phyloP scores from a whole-genome alignment of 2,113 vertebrate genomes.

The Ascaphus truei region DNA sequence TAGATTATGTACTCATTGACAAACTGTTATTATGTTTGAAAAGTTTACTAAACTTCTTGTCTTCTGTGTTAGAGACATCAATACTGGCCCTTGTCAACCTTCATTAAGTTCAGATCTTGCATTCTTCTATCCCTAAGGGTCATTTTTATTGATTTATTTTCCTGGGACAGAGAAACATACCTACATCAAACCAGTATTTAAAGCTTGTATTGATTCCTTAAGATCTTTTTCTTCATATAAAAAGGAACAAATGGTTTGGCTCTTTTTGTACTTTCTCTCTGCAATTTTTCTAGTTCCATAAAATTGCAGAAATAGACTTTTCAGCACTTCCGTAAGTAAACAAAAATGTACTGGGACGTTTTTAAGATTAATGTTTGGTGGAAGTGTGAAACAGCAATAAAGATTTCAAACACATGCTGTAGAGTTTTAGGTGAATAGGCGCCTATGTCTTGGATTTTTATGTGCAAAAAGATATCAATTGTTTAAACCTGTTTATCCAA shows the following conservation, averaged over 20 bases:
- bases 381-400: no score
- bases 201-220: constrained; percentile 39
- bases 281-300: background rate
- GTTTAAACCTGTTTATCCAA: no score
- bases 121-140: constrained; percentile 48
- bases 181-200: constrained; percentile 41
- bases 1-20: no score
- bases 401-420: no score
- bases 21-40: constrained; percentile 46
- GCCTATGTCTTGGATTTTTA: no score
- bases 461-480: no score
- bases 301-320: background rate
- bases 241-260: constrained; percentile 48
- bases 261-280: constrained; percentile 31
- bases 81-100: constrained; percentile 61
- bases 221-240: constrained; percentile 40
- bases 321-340: background rate
- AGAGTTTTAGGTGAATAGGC: no score
- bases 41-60: constrained; percentile 47
- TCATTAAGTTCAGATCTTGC: constrained; percentile 57
- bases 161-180: constrained; percentile 43
- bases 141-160: constrained; percentile 57
- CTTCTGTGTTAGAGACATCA: constrained; percentile 57
- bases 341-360: background rate
- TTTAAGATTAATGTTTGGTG: no score